Conservation (phyloP, 2,113 vertebrate species). For the Pomatostomus ruficeps region DNA sequence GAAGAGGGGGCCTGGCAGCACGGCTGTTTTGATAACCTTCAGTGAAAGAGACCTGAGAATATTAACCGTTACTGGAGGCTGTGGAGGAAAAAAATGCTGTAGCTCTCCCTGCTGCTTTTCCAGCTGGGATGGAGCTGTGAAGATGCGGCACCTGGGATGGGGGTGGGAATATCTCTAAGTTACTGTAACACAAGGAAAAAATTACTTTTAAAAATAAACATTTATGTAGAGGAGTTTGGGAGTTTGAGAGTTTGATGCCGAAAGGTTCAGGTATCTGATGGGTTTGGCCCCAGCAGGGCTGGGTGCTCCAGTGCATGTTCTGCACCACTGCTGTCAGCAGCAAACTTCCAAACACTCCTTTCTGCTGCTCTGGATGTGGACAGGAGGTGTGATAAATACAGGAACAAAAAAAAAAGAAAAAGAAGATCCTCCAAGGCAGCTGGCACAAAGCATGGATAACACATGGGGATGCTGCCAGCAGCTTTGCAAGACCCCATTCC, state of each 20-base stretch:
- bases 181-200: neutral
- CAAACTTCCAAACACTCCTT: neutral
- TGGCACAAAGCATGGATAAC: neutral
- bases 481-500: neutral
- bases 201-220: neutral
- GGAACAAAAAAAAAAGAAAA: neutral
- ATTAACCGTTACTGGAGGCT: neutral
- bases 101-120: neutral
- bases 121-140: rapidly evolving
- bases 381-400: neutral
- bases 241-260: neutral
- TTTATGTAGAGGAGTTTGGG: neutral
- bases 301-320: neutral
- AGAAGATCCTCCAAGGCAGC: neutral
- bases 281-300: neutral
- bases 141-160: neutral
- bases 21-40: slow-evolving; percentile 20
- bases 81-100: neutral
- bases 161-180: neutral
- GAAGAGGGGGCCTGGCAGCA: neutral
- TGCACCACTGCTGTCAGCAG: rapidly evolving
- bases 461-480: neutral
- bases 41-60: neutral
- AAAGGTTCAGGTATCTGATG: neutral
- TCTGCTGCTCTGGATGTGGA: neutral